phyloP scores from a whole-genome alignment of 1,140 invertebrate species.

The Oppia nitens region DNA sequence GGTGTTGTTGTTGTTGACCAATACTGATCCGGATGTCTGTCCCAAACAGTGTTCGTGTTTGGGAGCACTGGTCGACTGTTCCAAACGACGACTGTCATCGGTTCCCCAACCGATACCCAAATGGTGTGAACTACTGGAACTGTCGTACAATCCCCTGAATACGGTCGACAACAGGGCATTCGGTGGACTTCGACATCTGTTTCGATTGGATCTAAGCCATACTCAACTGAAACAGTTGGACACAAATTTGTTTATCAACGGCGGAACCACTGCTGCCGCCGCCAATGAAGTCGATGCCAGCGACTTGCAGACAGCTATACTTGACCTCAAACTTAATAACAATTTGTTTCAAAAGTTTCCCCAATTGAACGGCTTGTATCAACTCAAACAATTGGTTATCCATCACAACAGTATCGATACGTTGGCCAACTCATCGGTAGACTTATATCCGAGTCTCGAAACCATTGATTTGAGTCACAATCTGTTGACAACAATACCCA shows the following conservation, averaged over 20 bases:
- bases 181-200: conserved; percentile 21
- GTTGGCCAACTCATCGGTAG: neutral
- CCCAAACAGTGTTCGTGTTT: neutral
- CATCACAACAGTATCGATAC: neutral
- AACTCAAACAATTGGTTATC: neutral
- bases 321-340: conserved; percentile 36
- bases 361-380: conserved; percentile 22
- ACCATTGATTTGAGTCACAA: conserved; percentile 6
- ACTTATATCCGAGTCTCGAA: neutral
- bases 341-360: conserved; percentile 15
- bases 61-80: neutral
- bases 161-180: conserved; percentile 65
- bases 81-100: neutral
- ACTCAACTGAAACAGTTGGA: conserved; percentile 46
- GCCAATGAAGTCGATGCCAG: conserved; percentile 80
- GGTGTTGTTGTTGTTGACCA: neutral
- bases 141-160: conserved; percentile 60
- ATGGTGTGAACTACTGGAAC: conserved; percentile 36
- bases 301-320: conserved; percentile 55
- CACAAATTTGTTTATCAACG: conserved; percentile 48
- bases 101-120: conserved; percentile 1
- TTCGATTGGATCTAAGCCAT: conserved; percentile 33
- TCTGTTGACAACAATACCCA: neutral
- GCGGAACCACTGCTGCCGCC: conserved; percentile 45
- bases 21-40: neutral